A percentile compares a stretch with the other conserved stretches of the same genome.
These are phyloP conservation scores for Crypturellus undulatus DNA, from an alignment of 2,113 vertebrate genomes.

Conservation along the genomic window DNA sequence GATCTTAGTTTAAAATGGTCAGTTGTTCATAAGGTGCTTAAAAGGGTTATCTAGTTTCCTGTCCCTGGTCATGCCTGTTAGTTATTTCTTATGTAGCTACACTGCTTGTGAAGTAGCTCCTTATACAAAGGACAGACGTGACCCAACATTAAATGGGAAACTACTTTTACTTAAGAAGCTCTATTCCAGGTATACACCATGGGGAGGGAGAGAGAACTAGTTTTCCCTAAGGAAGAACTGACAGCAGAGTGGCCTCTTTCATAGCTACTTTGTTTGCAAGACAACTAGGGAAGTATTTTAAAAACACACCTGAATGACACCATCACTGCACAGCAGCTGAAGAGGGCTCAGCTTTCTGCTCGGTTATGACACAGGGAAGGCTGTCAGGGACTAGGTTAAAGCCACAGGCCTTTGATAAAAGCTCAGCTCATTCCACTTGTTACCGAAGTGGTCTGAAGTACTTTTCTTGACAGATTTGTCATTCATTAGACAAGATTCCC, in stretches of 20 bases:
- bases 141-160: background rate
- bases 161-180: background rate
- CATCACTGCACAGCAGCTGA: background rate
- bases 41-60: background rate
- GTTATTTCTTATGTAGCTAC: background rate
- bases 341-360: background rate
- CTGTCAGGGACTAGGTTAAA: background rate
- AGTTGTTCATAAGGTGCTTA: background rate
- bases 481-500: background rate
- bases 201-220: background rate
- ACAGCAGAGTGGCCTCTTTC: background rate
- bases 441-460: background rate
- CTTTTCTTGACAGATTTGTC: background rate
- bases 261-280: background rate
- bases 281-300: background rate
- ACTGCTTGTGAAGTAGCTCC: background rate
- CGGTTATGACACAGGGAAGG: background rate
- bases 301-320: background rate
- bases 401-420: background rate
- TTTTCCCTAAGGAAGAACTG: background rate
- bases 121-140: background rate
- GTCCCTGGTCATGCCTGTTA: background rate
- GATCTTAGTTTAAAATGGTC: background rate
- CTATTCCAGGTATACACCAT: background rate
- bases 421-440: background rate